Conservation (phyloP, 2,888 invertebrate genomes). For the Tenthredo livida region DNA sequence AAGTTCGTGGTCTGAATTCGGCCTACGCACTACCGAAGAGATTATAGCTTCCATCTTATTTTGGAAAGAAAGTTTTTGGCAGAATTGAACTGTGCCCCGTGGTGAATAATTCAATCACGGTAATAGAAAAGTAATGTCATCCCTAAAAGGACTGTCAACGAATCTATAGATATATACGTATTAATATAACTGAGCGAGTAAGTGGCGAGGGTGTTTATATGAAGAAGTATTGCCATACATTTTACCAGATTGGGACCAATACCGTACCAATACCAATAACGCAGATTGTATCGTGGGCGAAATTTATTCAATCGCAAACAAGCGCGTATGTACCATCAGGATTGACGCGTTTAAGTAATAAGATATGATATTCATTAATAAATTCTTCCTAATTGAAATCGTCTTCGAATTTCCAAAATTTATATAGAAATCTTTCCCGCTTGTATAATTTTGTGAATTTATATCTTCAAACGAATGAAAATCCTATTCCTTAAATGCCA, state of each 20-base stretch:
- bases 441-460: not conserved
- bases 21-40: not conserved
- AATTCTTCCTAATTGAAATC: not conserved
- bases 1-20: not conserved
- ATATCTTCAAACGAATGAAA: not conserved
- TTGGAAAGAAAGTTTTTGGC: constrained; percentile 26
- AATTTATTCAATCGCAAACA: constrained; percentile 50
- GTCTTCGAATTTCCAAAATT: not conserved
- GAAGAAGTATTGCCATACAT: constrained; percentile 75
- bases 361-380: constrained; percentile 25
- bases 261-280: constrained; percentile 66
- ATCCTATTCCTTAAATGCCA: not conserved
- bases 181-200: constrained; percentile 56
- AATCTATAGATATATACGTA: constrained; percentile 50
- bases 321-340: constrained; percentile 21
- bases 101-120: constrained; percentile 69
- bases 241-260: constrained; percentile 75
- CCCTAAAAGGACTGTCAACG: constrained; percentile 59
- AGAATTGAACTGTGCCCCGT: constrained; percentile 32
- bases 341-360: constrained; percentile 15
- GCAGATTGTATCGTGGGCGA: constrained; percentile 57
- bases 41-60: not conserved
- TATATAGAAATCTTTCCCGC: not conserved
- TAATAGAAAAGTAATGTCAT: constrained; percentile 74
- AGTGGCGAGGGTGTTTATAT: constrained; percentile 70